Percentiles rank a stretch among this genome's conserved stretches.
These are phyloP conservation scores for Imbricaverruca yamaguchii DNA, from an alignment of 2,888 invertebrate species.

Conservation along the genomic window DNA sequence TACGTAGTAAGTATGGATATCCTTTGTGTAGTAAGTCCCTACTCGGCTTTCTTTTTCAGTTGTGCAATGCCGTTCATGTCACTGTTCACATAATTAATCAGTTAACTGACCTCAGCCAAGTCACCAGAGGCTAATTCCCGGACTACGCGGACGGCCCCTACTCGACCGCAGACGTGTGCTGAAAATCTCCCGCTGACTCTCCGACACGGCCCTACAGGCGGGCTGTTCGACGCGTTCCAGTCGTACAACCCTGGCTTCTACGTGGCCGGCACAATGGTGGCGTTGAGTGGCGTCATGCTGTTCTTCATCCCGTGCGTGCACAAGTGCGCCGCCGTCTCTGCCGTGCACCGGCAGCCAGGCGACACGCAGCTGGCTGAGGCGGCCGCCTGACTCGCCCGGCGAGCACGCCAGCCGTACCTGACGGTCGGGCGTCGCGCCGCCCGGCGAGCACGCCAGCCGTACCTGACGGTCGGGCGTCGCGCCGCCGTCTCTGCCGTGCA, in stretches of 20 bases:
- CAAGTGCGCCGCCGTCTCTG: constrained; percentile 38
- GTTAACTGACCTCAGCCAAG: no score
- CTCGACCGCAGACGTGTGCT: neutral
- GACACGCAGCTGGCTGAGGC: neutral
- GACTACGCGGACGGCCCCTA: no score
- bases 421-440: no score
- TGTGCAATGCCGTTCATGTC: no score
- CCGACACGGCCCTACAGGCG: constrained; percentile 54
- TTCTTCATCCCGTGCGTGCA: constrained; percentile 71
- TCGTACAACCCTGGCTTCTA: constrained; percentile 83
- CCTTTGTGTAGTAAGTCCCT: no score
- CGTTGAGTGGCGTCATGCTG: constrained; percentile 77
- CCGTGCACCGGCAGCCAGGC: neutral
- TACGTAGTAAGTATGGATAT: no score
- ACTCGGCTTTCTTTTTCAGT: no score
- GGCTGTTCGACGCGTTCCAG: constrained; percentile 64
- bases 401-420: neutral
- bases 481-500: neutral
- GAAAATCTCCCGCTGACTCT: constrained; percentile 31
- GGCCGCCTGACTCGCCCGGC: neutral
- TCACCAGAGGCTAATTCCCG: no score
- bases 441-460: neutral
- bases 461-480: constrained; percentile 31
- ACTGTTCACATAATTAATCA: no score
- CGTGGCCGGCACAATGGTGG: constrained; percentile 76